phyloP scores from a whole-genome alignment of 2,113 vertebrate genomes.

The Alligator mississippiensis region DNA sequence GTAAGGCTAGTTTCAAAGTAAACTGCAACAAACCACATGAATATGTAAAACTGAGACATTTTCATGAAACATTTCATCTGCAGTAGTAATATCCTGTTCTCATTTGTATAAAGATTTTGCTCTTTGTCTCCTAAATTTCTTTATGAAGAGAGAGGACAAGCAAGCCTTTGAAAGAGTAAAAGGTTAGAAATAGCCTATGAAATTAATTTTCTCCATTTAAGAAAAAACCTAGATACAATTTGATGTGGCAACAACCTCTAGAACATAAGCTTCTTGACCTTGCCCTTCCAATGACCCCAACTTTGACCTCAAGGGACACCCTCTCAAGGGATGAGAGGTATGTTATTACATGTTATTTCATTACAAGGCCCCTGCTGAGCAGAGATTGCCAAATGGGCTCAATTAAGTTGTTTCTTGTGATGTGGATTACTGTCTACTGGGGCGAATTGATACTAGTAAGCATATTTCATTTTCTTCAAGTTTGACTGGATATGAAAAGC shows the following conservation, averaged over 20 bases:
- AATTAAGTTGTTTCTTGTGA: constrained; percentile 65
- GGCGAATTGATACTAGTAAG: constrained; percentile 42
- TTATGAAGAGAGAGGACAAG: neutral
- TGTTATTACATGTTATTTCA: constrained; percentile 71
- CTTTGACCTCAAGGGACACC: constrained; percentile 50
- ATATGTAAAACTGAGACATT: neutral
- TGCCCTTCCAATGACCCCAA: constrained; percentile 26
- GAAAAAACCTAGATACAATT: neutral
- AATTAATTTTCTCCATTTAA: neutral
- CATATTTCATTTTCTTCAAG: constrained; percentile 60
- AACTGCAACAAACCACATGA: neutral
- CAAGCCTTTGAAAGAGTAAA: neutral
- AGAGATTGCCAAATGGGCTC: constrained; percentile 60
- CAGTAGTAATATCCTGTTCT: neutral
- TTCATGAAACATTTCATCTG: neutral
- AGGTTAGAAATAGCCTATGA: neutral
- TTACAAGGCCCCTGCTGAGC: constrained; percentile 62
- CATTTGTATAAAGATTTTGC: neutral
- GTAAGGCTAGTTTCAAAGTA: neutral
- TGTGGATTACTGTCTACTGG: constrained; percentile 53
- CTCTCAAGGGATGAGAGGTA: constrained; percentile 45
- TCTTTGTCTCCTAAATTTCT: neutral
- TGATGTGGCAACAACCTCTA: constrained; percentile 28
- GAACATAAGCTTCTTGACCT: constrained; percentile 21
- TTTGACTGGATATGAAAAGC: constrained; percentile 57